Evolutionary conservation across 2,888 invertebrate species (phyloP), one percentile per base, ranked within the genome.

Genomic region (Cephus pulcher): DNA sequence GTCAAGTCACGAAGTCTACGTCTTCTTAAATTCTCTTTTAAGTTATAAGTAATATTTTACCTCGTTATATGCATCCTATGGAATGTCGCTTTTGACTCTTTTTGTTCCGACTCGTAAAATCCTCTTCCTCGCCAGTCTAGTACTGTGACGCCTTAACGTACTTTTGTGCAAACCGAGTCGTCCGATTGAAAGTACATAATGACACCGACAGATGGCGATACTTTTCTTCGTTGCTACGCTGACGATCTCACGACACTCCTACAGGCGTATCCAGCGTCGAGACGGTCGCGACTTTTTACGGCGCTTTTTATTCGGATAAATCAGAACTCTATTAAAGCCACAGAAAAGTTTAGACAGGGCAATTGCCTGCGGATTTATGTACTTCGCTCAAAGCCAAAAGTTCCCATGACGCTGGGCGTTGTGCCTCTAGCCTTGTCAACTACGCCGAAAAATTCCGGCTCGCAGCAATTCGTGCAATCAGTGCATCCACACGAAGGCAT

Each of bases 331-430:
- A 40, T 34, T 34, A 68, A 74, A 77, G 69, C 74, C 69, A n/a
- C 30, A 34, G 32, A 34, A 69, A 77, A 56, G 74, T 74, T 74
- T 74, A 74, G 77, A 74, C 77, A 68, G 69, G 34, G 69, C 74
- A 77, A 77, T 77, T 74, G 74, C 56, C 23, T 15, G 32, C 12
- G 69, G 30, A 77, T 74, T 77, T 77, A 34, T 34, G 33, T 33
- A 73, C 73, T 34, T 73, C 30, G 33, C 33, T 34, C 34, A 56
- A 56, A 56, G 56, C 56, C 56, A 23, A 56, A 56, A 56, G 56
- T 23, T 56, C 9, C 56, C 56, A 56, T 56, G 56, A 23, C 56
- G 56, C 23, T 56, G 56, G 56, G 23, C 56, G 23, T 23, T 15
- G 56, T 56, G 56, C 56, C 56, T 56, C 23, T 23, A 2, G 56